These are phyloP conservation scores for Euproctis similis DNA, from an alignment of 2,888 invertebrate genomes.

Conservation along the genomic window DNA sequence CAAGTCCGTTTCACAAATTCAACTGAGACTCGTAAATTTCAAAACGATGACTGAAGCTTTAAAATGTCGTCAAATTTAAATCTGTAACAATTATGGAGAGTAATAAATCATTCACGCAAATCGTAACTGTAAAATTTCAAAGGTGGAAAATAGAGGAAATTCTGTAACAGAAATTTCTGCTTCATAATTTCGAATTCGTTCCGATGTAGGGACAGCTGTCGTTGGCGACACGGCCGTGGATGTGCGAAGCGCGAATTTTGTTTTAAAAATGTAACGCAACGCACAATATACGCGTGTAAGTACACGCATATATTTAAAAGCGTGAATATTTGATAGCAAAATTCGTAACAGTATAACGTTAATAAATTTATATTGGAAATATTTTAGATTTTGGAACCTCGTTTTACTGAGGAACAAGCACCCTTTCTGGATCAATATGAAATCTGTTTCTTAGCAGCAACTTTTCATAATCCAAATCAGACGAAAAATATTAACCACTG, in stretches of 20 bases:
- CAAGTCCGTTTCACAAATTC: too few species aligned
- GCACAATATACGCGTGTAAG: constrained; percentile 1
- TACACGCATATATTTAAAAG: too few species aligned
- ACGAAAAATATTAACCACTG: too few species aligned
- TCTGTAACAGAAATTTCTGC: constrained; percentile 35
- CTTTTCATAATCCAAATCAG: too few species aligned
- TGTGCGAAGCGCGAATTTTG: constrained; percentile 24
- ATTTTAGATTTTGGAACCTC: too few species aligned
- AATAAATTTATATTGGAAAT: too few species aligned
- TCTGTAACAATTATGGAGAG: constrained; percentile 11
- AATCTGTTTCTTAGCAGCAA: too few species aligned
- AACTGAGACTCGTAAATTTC: not conserved
- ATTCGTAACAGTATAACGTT: too few species aligned
- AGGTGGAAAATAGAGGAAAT: constrained; percentile 25
- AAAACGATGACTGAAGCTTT: constrained; percentile 5
- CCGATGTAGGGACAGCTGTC: constrained; percentile 44
- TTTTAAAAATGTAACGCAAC: constrained; percentile 34
- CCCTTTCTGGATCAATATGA: too few species aligned
- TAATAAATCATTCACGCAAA: constrained; percentile 22
- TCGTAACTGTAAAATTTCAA: constrained; percentile 21
- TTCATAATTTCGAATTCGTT: constrained; percentile 43
- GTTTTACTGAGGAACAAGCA: too few species aligned
- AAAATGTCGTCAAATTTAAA: constrained; percentile 7
- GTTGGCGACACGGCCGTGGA: constrained; percentile 26
- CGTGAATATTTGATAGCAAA: too few species aligned